phyloP scores from a whole-genome alignment of 2,888 invertebrate species.

The Xylocampa areola region DNA sequence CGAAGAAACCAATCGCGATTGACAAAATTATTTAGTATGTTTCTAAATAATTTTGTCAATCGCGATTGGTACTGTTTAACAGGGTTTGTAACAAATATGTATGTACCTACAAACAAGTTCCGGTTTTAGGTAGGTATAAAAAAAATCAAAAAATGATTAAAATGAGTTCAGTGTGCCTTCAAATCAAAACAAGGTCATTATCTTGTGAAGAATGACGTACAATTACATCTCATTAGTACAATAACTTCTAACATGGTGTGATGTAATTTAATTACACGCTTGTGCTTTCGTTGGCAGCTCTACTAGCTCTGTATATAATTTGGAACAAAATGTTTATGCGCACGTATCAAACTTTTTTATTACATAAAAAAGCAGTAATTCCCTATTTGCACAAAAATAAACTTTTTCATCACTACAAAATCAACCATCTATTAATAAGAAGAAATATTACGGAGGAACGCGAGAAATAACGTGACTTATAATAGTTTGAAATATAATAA shows the following conservation, averaged over 20 bases:
- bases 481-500: background rate
- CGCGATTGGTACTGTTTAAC: too few species aligned
- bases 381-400: too few species aligned
- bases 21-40: too few species aligned
- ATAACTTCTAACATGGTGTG: constrained; percentile 15
- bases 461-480: constrained; percentile 16
- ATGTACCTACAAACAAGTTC: too few species aligned
- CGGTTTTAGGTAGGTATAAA: background rate
- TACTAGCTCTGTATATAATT: constrained; percentile 12
- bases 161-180: constrained; percentile 16
- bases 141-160: constrained; percentile 5
- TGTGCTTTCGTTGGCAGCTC: constrained; percentile 21
- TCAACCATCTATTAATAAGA: background rate
- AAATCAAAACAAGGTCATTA: constrained; percentile 26
- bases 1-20: too few species aligned
- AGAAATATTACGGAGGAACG: background rate
- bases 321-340: constrained; percentile 10
- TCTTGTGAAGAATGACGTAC: constrained; percentile 7
- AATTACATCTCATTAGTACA: constrained; percentile 9
- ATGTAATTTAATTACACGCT: constrained; percentile 23
- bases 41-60: too few species aligned
- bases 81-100: too few species aligned
- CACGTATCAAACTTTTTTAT: too few species aligned
- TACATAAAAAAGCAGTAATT: too few species aligned
- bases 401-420: background rate